These are phyloP conservation scores for Metallyticus violacea DNA, from an alignment of 2,888 invertebrate genomes.

Conservation along the genomic window DNA sequence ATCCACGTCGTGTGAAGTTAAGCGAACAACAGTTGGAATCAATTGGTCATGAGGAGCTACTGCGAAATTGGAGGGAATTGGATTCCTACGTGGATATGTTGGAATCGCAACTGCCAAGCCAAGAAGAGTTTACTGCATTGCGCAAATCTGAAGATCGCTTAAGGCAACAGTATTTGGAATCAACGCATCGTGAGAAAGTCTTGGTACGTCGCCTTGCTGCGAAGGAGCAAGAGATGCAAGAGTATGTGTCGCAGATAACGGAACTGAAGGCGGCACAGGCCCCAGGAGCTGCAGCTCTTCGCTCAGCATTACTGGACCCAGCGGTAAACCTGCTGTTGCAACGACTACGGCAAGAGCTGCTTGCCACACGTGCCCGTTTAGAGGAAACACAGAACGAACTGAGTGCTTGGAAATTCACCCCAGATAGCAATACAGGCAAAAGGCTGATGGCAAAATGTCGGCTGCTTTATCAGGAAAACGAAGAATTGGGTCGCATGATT, in stretches of 20 bases:
- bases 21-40: slow-evolving; percentile 63
- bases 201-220: slow-evolving; percentile 87
- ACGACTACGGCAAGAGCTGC: slow-evolving; percentile 85
- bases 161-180: slow-evolving; percentile 78
- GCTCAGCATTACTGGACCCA: slow-evolving; percentile 87
- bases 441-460: slow-evolving; percentile 97
- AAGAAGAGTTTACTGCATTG: slow-evolving; percentile 58
- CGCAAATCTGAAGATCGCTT: slow-evolving; percentile 77
- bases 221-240: slow-evolving; percentile 96
- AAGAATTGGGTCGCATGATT: slow-evolving; percentile 93
- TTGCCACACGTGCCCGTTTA: slow-evolving; percentile 82
- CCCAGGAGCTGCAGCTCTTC: slow-evolving; percentile 69
- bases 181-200: slow-evolving; percentile 87
- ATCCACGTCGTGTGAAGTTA: slow-evolving; percentile 54
- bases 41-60: slow-evolving; percentile 62
- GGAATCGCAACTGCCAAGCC: slow-evolving; percentile 69
- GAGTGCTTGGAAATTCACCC: slow-evolving; percentile 98
- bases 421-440: slow-evolving; percentile 97
- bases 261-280: slow-evolving; percentile 89
- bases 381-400: slow-evolving; percentile 98
- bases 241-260: slow-evolving; percentile 92
- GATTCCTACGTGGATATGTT: slow-evolving; percentile 72
- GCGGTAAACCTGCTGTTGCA: slow-evolving; percentile 93
- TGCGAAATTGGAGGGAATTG: slow-evolving; percentile 70
- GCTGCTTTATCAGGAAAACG: slow-evolving; percentile 92